Evolutionary conservation across 37 sponge, comb jelly and placozoan species (phyloP).

Genomic region (Halichondria panicea): DNA sequence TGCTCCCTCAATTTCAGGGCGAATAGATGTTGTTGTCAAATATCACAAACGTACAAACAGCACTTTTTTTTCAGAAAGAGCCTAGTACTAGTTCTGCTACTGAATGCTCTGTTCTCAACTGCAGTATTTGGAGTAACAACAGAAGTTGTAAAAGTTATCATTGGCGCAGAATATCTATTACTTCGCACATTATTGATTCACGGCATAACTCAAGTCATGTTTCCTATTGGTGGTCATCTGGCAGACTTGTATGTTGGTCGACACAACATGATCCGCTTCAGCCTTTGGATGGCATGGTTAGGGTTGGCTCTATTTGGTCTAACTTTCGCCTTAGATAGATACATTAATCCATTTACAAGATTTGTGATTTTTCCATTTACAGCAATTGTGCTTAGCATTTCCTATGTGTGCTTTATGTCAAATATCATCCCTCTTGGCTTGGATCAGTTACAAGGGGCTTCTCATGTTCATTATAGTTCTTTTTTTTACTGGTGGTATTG

Average conservation of each 20-base stretch:
- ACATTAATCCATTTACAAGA: background rate
- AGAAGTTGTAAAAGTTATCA: conserved; percentile 23
- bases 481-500: conserved; percentile 70
- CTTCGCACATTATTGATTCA: conserved; percentile 4
- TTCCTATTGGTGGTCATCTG: conserved; percentile 39
- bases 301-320: conserved; percentile 19
- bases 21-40: no score
- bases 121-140: conserved; percentile 36
- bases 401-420: conserved; percentile 35
- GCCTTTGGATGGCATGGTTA: conserved; percentile 37
- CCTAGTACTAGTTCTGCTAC: conserved; percentile 6
- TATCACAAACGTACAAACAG: conserved; percentile 19
- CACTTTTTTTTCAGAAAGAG: conserved; percentile 40
- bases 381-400: conserved; percentile 31
- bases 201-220: conserved; percentile 29
- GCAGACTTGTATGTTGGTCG: conserved; percentile 39
- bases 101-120: conserved; percentile 44
- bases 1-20: no score
- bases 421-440: conserved; percentile 59
- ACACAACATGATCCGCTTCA: conserved; percentile 39
- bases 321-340: conserved; percentile 15
- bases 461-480: conserved; percentile 34
- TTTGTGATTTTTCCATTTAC: conserved; percentile 16
- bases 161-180: conserved; percentile 27
- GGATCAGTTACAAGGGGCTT: conserved; percentile 54